Base-by-base conservation (phyloP, 2,888 invertebrate species). In the Trichogramma evanescens region DNA sequence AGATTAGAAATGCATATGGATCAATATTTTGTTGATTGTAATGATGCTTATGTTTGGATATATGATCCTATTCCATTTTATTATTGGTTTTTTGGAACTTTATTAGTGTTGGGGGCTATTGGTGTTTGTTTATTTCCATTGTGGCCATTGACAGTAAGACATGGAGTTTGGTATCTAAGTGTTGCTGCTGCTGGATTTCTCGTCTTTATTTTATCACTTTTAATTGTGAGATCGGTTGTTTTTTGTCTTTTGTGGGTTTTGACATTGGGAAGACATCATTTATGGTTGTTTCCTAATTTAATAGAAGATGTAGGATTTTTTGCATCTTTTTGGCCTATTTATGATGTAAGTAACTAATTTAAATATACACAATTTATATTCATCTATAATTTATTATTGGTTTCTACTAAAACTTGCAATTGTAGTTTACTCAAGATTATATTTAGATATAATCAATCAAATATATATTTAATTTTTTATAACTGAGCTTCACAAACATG, bases 231-330 rank as follows among this genome's bases (percentile, higher is more conserved):
- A 57, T 82, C 94, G 65, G 87, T 98, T 60, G 84, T 99, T 55
- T 99, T 98, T 81, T 93, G 93, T 68, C 73, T 89, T 6, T 86
- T 99, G 26, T 99, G 97, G 96, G 75, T 89, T 7, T 70, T 90
- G 10, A 93, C 95, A 0, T 82, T 93, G 62, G 93, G 97, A 5
- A 86, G 89, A 70, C 92, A 97, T 78, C 95, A 97, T 75, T 84
- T 99, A 66, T 99, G 99, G 98, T 84, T 99, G 66, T 84, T 99
- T 71, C 99, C 99, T n/a, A 99, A 99, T 81, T 82, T 99, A 50
- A 96, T 96, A 0, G 99, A 98, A 79, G 99, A 99, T 75, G 98
- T 98, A 41, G 97, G 99, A 56, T 95, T 99, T 83, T 89, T 98
- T 68, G 97, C 97, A 6, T 98, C 97, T 0, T 99, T 99, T 82